A percentile compares a stretch with the other conserved stretches of the same genome.
These are phyloP conservation scores for Myotis yumanensis DNA, from an alignment of 2,113 vertebrate genomes.

Conservation along the genomic window DNA sequence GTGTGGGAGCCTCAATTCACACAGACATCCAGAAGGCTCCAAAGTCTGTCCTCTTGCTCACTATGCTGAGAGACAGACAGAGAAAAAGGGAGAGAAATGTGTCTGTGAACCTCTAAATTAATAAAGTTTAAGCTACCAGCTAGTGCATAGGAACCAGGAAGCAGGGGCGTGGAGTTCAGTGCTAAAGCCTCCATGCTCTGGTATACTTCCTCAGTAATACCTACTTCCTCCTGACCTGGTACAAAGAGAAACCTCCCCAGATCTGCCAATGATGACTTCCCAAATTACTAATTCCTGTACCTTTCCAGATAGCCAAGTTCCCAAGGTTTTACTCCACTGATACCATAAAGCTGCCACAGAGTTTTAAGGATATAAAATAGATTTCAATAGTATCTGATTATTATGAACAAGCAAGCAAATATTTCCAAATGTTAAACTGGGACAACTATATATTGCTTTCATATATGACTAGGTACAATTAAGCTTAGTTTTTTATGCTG, in stretches of 20 bases:
- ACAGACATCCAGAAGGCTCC: not conserved
- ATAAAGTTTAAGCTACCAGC: not conserved
- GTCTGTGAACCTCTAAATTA: not conserved
- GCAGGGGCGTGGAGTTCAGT: not conserved
- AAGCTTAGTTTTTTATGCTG: not conserved
- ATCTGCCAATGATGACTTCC: conserved; percentile 1
- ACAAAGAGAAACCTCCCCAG: not conserved
- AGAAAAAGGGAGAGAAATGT: not conserved
- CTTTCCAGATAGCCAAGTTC: not conserved
- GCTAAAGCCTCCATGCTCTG: not conserved
- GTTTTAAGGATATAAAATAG: not conserved
- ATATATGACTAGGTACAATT: conserved; percentile 25
- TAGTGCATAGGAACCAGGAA: not conserved
- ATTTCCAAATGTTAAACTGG: conserved; percentile 1
- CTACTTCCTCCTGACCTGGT: not conserved
- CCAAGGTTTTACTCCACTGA: not conserved
- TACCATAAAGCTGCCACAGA: not conserved
- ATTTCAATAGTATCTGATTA: conserved; percentile 11
- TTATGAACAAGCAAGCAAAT: not conserved
- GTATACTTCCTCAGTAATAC: not conserved
- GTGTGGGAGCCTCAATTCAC: not conserved
- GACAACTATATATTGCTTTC: not conserved
- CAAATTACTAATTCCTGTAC: not conserved
- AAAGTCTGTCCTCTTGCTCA: not conserved
- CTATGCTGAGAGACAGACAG: not conserved